Evolutionary conservation across 2,888 invertebrate species (phyloP).

Genomic region (Mystacides longicornis): DNA sequence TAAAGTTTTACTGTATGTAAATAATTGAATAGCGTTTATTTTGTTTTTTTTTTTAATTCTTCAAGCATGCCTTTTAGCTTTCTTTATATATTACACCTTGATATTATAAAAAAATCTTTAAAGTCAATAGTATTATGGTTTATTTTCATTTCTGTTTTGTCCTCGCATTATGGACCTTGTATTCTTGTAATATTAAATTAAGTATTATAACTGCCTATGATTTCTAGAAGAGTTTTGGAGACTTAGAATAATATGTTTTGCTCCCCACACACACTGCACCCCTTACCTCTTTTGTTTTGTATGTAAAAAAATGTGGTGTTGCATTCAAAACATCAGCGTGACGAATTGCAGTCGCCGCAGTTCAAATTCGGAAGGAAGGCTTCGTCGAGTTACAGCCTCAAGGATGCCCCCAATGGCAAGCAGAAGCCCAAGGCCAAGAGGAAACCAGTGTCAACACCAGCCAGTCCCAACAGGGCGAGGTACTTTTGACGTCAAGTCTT

Average conservation of each 20-base stretch:
- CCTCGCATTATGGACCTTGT: neutral
- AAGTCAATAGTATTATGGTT: neutral
- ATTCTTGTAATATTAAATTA: no score
- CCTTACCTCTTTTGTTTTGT: slow-evolving; percentile 23
- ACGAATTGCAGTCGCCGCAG: slow-evolving; percentile 81
- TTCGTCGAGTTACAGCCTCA: slow-evolving; percentile 92
- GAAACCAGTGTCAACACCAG: slow-evolving; percentile 88
- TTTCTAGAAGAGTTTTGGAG: no score
- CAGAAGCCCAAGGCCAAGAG: slow-evolving; percentile 82
- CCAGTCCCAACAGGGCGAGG: slow-evolving; percentile 77
- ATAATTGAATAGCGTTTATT: no score
- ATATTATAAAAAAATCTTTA: no score
- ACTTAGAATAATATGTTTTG: neutral
- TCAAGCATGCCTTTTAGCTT: no score
- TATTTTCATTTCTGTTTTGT: neutral
- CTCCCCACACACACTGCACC: slow-evolving; percentile 8
- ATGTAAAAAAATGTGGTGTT: slow-evolving; percentile 26
- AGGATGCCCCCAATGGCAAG: slow-evolving; percentile 82
- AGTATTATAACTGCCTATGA: neutral
- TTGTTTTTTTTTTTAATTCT: no score
- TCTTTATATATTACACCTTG: no score
- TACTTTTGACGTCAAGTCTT: no score
- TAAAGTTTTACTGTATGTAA: no score
- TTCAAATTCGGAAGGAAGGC: slow-evolving; percentile 98
- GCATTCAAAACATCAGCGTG: slow-evolving; percentile 27